Conservation (phyloP, 2,113 vertebrate genomes). For the Hystrix brachyura region DNA sequence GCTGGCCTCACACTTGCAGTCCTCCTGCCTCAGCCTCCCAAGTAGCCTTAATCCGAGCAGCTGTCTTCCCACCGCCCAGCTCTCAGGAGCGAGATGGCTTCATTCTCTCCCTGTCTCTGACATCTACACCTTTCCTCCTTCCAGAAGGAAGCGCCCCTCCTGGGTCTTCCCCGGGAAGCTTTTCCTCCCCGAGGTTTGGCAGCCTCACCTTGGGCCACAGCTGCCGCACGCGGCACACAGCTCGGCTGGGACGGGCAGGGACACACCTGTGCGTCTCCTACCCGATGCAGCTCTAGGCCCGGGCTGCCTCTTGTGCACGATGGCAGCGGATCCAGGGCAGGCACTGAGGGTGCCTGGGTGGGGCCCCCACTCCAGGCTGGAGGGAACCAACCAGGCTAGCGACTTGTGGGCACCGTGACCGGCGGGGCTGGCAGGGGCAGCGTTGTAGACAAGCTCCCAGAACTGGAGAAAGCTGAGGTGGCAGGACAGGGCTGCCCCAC, state of each 20-base stretch:
- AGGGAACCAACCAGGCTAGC: neutral
- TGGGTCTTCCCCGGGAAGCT: rapidly evolving
- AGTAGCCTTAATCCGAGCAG: neutral
- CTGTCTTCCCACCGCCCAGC: neutral
- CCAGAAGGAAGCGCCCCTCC: neutral
- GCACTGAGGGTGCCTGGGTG: too few relatives aligned
- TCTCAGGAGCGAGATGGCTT: neutral
- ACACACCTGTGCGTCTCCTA: neutral
- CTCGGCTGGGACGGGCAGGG: neutral
- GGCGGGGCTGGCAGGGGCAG: too few relatives aligned
- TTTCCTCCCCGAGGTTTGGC: neutral
- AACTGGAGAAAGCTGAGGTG: neutral
- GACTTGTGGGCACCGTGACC: neutral
- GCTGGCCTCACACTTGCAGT: neutral
- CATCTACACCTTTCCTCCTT: neutral
- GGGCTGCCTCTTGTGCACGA: neutral
- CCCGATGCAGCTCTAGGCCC: neutral
- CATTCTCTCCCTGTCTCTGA: neutral
- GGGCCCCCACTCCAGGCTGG: neutral
- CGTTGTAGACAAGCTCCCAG: neutral
- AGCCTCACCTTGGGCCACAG: neutral
- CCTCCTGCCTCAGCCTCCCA: neutral
- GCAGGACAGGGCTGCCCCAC: too few relatives aligned
- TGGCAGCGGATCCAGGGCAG: neutral
- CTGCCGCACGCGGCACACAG: neutral